Percentiles rank a stretch among this genome's conserved stretches.
Conservation (phyloP, 2,113 vertebrate genomes). For the Sminthopsis crassicaudata region DNA sequence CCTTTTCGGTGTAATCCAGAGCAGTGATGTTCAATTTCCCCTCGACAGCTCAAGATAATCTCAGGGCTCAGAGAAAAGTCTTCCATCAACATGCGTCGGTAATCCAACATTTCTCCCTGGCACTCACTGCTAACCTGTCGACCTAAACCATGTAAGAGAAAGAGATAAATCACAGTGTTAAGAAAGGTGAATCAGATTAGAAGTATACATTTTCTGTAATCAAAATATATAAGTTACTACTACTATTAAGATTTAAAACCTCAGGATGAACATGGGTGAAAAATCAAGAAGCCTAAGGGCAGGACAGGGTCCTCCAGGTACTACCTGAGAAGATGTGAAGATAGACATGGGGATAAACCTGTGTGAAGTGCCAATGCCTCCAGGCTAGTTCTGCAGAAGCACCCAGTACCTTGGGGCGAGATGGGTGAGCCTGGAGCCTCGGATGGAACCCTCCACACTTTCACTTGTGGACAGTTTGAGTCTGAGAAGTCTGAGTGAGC, state of each 20-base stretch:
- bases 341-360: too few species aligned
- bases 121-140: conserved; percentile 95
- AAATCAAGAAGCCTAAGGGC: conserved; percentile 26
- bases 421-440: too few species aligned
- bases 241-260: conserved; percentile 36
- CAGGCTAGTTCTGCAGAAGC: too few species aligned
- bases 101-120: conserved; percentile 98
- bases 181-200: neutral
- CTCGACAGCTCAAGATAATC: conserved; percentile 96
- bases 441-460: too few species aligned
- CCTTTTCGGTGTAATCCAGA: conserved; percentile 96
- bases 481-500: too few species aligned
- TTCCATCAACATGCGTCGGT: conserved; percentile 98
- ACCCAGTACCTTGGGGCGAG: too few species aligned
- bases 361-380: too few species aligned
- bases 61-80: conserved; percentile 97
- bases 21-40: conserved; percentile 95
- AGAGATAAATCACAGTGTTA: neutral
- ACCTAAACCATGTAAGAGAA: conserved; percentile 81
- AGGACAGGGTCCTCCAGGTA: neutral
- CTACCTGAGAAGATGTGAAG: too few species aligned
- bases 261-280: too few species aligned
- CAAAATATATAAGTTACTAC: neutral
- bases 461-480: too few species aligned
- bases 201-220: neutral